phyloP scores from a whole-genome alignment of 2,888 invertebrate species.

The Parasteatoda lunata region DNA sequence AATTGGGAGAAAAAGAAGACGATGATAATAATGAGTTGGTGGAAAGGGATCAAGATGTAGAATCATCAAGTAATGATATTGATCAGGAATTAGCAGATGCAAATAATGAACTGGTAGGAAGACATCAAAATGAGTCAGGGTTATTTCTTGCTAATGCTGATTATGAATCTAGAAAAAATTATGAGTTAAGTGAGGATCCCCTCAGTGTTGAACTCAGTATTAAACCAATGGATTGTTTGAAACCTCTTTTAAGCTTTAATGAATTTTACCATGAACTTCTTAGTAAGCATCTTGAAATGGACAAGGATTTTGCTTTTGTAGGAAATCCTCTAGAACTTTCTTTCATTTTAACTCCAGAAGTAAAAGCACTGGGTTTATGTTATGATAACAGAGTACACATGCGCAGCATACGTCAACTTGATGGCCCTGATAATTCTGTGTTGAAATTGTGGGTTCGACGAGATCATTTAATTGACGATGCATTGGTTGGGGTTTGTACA shows the following conservation, averaged over 20 bases:
- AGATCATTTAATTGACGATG: constrained; percentile 92
- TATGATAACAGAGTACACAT: constrained; percentile 95
- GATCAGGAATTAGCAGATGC: constrained; percentile 71
- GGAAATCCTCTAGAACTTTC: constrained; percentile 80
- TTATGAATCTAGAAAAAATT: constrained; percentile 73
- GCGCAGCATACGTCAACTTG: constrained; percentile 90
- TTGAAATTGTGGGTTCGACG: constrained; percentile 83
- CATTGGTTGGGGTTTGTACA: constrained; percentile 85
- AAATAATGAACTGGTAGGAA: constrained; percentile 75
- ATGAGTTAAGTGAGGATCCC: constrained; percentile 76
- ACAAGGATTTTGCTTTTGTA: constrained; percentile 88
- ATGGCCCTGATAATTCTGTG: constrained; percentile 89
- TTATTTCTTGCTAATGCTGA: constrained; percentile 73
- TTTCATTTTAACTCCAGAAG: constrained; percentile 92
- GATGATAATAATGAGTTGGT: too few relatives aligned
- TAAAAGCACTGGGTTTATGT: constrained; percentile 91
- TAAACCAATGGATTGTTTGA: constrained; percentile 86
- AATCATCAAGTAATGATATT: too few relatives aligned
- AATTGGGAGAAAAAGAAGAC: too few relatives aligned
- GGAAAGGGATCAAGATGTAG: too few relatives aligned
- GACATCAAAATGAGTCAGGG: constrained; percentile 71
- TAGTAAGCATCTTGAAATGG: constrained; percentile 94
- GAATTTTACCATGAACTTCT: constrained; percentile 96
- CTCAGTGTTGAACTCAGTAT: constrained; percentile 84
- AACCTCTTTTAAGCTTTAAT: constrained; percentile 87